A percentile compares a stretch with the other conserved stretches of the same genome.
Evolutionary conservation across 2,797 vertebrate genomes (phyloP).

Genomic region (Chaetodon trifasciatus): DNA sequence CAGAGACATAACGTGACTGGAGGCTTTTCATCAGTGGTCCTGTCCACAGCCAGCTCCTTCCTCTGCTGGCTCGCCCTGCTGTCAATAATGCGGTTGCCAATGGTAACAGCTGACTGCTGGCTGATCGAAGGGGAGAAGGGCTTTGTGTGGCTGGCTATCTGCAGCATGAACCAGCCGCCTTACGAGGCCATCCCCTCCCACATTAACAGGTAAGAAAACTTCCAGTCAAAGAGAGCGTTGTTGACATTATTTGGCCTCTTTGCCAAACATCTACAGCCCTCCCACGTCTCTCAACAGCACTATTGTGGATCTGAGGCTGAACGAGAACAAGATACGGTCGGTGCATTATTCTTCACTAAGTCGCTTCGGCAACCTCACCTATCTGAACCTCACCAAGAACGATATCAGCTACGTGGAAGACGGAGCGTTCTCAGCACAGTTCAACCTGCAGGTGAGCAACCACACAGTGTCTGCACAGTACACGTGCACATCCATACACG

Average conservation of each 20-base stretch:
- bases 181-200: conserved; percentile 97
- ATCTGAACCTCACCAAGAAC: conserved; percentile 99
- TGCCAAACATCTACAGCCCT: conserved; percentile 13
- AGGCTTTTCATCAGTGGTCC: conserved; percentile 63
- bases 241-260: not conserved
- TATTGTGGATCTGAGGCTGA: conserved; percentile 96
- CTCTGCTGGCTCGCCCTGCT: conserved; percentile 88
- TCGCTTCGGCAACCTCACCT: conserved; percentile 98
- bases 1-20: conserved; percentile 84
- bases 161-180: conserved; percentile 98
- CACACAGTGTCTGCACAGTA: not conserved
- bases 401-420: conserved; percentile 97
- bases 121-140: conserved; percentile 98
- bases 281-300: conserved; percentile 84
- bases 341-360: conserved; percentile 96
- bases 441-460: conserved; percentile 91
- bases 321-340: conserved; percentile 97
- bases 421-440: conserved; percentile 96
- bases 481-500: not conserved
- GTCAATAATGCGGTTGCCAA: conserved; percentile 84
- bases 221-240: not conserved
- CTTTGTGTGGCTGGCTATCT: conserved; percentile 98
- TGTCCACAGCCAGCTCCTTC: conserved; percentile 84
- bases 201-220: conserved; percentile 87
- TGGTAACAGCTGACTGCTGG: conserved; percentile 94